Conservation (phyloP, 2,797 vertebrate genomes). For the Protosalanx chinensis region DNA sequence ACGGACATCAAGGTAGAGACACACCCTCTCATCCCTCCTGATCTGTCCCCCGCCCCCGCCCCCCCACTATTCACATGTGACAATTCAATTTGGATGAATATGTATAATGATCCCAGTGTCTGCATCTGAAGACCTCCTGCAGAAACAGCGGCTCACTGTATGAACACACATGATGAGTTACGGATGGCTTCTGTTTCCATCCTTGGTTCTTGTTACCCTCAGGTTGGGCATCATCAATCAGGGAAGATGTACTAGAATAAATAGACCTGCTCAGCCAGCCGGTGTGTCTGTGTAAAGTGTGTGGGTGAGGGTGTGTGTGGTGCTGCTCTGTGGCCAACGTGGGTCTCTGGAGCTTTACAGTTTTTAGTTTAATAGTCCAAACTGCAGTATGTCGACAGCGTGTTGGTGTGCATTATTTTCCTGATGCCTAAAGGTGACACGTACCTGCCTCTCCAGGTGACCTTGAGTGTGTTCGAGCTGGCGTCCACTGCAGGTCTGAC, state of each 20-base stretch:
- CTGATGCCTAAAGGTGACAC: not conserved
- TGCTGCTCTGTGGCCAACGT: no score
- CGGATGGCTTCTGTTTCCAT: no score
- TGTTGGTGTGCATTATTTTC: not conserved
- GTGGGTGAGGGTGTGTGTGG: no score
- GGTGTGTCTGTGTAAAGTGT: no score
- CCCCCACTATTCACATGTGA: not conserved
- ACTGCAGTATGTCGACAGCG: not conserved
- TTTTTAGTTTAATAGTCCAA: no score
- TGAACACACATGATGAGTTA: no score
- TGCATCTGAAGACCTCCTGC: not conserved
- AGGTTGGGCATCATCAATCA: no score
- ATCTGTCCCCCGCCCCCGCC: slow-evolving; percentile 22
- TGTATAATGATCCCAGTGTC: not conserved
- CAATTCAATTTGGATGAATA: no score
- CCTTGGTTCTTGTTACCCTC: no score
- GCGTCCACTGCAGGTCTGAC: slow-evolving; percentile 82
- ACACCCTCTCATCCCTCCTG: not conserved
- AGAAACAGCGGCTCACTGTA: not conserved
- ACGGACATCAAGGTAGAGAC: slow-evolving; percentile 83
- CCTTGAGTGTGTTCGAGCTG: slow-evolving; percentile 84
- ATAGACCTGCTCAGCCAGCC: no score
- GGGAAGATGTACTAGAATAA: no score
- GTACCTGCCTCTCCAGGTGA: slow-evolving; percentile 68
- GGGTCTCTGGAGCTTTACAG: no score